A percentile compares a stretch with the other conserved stretches of the same genome.
These are phyloP conservation scores for Archips xylosteana DNA, from an alignment of 2,888 invertebrate genomes.

Conservation along the genomic window DNA sequence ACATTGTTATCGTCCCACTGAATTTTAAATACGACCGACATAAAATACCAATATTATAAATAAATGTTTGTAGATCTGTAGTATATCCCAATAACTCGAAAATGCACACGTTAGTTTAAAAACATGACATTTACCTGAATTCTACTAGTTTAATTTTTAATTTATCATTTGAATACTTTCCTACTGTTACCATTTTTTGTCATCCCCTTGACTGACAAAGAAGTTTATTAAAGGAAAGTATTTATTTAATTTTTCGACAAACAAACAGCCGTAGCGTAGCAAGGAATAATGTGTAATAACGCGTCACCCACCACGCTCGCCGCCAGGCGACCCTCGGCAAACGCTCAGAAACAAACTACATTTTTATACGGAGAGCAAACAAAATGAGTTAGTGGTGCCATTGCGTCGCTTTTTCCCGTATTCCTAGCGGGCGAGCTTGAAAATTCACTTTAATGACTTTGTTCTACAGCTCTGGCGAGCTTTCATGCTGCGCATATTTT, in stretches of 20 bases:
- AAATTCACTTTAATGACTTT: constrained; percentile 83
- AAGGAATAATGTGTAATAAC: constrained; percentile 61
- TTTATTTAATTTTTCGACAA: constrained; percentile 58
- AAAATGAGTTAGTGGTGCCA: constrained; percentile 79
- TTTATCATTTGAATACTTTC: background rate
- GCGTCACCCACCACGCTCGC: constrained; percentile 52
- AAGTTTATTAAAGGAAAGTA: constrained; percentile 52
- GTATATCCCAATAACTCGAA: background rate
- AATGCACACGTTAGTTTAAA: background rate
- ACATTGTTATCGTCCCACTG: constrained; percentile 8
- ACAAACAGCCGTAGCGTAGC: constrained; percentile 54
- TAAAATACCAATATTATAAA: background rate
- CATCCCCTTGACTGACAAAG: constrained; percentile 37
- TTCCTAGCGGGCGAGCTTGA: constrained; percentile 73
- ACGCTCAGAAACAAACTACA: constrained; percentile 76
- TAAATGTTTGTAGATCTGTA: background rate
- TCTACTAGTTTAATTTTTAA: background rate
- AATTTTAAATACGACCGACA: background rate
- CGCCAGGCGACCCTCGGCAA: constrained; percentile 59
- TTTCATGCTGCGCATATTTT: constrained; percentile 75
- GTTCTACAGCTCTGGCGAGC: constrained; percentile 80
- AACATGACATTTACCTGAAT: background rate
- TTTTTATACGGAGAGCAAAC: constrained; percentile 80
- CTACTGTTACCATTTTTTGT: background rate
- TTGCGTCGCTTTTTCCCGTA: constrained; percentile 74